Evolutionary conservation across 37 sponge, comb jelly and placozoan genomes (phyloP).

Genomic region (Beroe ovata): DNA sequence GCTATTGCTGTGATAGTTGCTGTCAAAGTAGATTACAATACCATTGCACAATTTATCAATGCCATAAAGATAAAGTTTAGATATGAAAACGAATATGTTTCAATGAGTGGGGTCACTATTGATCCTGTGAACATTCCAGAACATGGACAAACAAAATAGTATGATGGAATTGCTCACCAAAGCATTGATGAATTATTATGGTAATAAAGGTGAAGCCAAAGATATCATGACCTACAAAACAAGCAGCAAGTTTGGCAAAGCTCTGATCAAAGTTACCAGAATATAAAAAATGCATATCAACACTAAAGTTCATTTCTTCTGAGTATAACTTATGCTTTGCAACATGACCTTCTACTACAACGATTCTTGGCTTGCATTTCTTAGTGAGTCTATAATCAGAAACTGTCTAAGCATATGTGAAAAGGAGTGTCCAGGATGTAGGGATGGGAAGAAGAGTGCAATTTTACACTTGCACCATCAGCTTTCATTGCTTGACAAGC

Average conservation of each 20-base stretch:
- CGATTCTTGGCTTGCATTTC: not conserved
- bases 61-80: not conserved
- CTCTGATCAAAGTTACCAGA: too few species aligned
- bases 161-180: not conserved
- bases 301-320: not conserved
- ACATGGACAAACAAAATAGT: not conserved
- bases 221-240: not conserved
- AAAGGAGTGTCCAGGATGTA: not conserved
- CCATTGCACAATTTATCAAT: not conserved
- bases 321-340: not conserved
- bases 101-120: not conserved
- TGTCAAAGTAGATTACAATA: not conserved
- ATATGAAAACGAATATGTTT: not conserved
- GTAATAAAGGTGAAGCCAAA: not conserved
- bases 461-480: conserved; percentile 18
- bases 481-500: not conserved
- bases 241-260: not conserved
- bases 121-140: not conserved
- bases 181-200: not conserved
- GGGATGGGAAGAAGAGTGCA: not conserved
- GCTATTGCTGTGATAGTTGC: not conserved
- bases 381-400: not conserved
- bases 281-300: not conserved
- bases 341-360: conserved; percentile 3
- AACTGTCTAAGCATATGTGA: not conserved